These are phyloP conservation scores for Yponomeuta cagnagella DNA, from an alignment of 2,888 invertebrate species.

Conservation along the genomic window DNA sequence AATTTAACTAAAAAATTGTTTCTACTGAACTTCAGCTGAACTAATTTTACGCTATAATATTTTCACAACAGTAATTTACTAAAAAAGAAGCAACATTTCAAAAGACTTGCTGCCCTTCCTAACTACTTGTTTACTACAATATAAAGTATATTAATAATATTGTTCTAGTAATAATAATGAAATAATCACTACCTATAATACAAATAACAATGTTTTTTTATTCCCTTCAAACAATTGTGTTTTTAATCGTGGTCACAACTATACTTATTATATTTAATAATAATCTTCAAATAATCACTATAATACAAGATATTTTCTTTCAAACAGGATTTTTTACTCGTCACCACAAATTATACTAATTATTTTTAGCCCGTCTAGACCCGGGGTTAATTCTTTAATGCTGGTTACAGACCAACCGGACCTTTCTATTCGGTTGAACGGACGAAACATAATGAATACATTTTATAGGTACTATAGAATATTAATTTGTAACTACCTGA, in stretches of 20 bases:
- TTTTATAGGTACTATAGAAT: too few relatives aligned
- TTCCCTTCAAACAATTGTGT: neutral
- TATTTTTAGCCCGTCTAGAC: too few relatives aligned
- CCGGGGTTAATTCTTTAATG: too few relatives aligned
- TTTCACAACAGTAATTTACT: neutral
- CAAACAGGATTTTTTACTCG: neutral
- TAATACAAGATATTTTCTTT: neutral
- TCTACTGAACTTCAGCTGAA: neutral
- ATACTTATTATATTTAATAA: too few relatives aligned
- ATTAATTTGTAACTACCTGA: too few relatives aligned
- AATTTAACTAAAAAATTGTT: neutral
- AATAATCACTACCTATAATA: neutral
- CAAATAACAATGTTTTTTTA: neutral
- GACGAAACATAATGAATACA: too few relatives aligned
- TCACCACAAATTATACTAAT: neutral
- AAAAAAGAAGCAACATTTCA: neutral
- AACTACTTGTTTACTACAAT: neutral
- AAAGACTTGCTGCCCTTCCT: neutral
- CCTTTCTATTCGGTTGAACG: too few relatives aligned
- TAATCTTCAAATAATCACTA: neutral
- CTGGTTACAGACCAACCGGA: too few relatives aligned
- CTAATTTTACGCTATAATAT: neutral
- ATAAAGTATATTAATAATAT: neutral
- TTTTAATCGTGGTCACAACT: neutral
- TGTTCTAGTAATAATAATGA: neutral